A percentile compares a stretch with the other conserved stretches of the same genome.
These are phyloP conservation scores for Mola mola DNA, from an alignment of 2,113 vertebrate genomes.

Conservation along the genomic window DNA sequence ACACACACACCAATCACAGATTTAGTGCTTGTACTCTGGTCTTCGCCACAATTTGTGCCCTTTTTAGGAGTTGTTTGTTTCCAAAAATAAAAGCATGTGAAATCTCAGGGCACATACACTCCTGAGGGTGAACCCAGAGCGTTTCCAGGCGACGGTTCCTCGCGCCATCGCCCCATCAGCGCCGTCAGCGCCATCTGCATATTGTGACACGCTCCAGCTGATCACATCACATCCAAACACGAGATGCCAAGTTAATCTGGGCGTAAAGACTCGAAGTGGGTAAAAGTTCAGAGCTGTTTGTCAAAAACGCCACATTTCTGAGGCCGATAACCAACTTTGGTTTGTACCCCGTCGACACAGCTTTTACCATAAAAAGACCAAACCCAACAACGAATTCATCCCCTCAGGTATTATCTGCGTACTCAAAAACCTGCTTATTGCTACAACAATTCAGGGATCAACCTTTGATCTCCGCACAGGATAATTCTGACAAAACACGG, in stretches of 20 bases:
- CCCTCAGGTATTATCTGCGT: not conserved
- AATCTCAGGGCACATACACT: not conserved
- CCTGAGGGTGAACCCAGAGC: not conserved
- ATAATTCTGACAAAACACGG: too few relatives aligned
- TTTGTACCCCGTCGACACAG: too few relatives aligned
- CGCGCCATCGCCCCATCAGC: conserved; percentile 5
- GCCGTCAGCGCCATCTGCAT: conserved; percentile 35
- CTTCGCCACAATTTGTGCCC: not conserved
- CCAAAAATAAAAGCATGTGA: not conserved
- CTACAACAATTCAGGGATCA: too few relatives aligned
- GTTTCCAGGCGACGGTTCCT: conserved; percentile 25
- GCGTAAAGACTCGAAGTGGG: conserved; percentile 57
- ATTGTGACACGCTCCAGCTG: conserved; percentile 36
- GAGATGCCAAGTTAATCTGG: conserved; percentile 55
- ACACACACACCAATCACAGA: conserved; percentile 16
- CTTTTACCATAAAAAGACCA: not conserved
- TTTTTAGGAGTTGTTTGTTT: conserved; percentile 15
- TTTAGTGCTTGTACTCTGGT: conserved; percentile 3
- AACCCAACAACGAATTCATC: not conserved
- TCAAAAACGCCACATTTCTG: conserved; percentile 8
- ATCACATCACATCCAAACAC: conserved; percentile 56
- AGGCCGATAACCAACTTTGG: too few relatives aligned
- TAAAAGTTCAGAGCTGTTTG: conserved; percentile 46
- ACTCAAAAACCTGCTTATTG: too few relatives aligned
- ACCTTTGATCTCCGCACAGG: too few relatives aligned